Percentiles rank a stretch among this genome's conserved stretches.
Conservation (phyloP, 2,797 vertebrate species). For the Cyprinella venusta region DNA sequence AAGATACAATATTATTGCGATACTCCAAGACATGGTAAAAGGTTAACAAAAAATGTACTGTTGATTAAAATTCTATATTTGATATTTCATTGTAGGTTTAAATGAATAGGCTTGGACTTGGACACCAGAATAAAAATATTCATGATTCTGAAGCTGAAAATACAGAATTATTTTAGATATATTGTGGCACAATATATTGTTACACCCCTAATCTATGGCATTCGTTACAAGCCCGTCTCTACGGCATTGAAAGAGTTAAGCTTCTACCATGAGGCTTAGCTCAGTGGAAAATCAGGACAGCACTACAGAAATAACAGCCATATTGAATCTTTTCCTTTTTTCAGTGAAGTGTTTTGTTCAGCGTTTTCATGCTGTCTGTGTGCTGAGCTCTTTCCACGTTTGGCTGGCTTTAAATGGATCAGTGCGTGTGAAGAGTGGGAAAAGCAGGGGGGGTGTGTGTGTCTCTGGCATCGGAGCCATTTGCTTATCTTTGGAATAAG, state of each 20-base stretch:
- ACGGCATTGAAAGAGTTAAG: slow-evolving; percentile 27
- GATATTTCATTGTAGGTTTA: no score
- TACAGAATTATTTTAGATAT: no score
- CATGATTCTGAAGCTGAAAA: no score
- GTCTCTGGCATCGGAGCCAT: slow-evolving; percentile 61
- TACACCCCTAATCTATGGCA: not conserved
- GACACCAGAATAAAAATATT: no score
- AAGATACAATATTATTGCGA: no score
- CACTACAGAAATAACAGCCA: slow-evolving; percentile 22
- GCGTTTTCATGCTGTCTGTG: slow-evolving; percentile 11
- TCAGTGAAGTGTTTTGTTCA: not conserved
- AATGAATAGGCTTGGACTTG: no score
- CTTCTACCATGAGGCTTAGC: slow-evolving; percentile 5
- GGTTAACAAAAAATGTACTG: no score
- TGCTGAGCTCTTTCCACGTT: slow-evolving; percentile 47
- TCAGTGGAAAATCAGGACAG: slow-evolving; percentile 35
- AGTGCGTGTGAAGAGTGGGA: slow-evolving; percentile 27
- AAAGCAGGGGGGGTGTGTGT: slow-evolving; percentile 26
- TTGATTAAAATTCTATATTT: no score
- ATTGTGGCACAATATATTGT: no score
- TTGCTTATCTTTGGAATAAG: slow-evolving; percentile 51
- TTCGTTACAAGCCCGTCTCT: not conserved
- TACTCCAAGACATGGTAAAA: no score
- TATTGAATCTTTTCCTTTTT: slow-evolving; percentile 3
- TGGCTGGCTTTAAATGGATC: slow-evolving; percentile 58